phyloP scores from a whole-genome alignment of 92 coral and sea anemone species.

The Actinostola sp. region DNA sequence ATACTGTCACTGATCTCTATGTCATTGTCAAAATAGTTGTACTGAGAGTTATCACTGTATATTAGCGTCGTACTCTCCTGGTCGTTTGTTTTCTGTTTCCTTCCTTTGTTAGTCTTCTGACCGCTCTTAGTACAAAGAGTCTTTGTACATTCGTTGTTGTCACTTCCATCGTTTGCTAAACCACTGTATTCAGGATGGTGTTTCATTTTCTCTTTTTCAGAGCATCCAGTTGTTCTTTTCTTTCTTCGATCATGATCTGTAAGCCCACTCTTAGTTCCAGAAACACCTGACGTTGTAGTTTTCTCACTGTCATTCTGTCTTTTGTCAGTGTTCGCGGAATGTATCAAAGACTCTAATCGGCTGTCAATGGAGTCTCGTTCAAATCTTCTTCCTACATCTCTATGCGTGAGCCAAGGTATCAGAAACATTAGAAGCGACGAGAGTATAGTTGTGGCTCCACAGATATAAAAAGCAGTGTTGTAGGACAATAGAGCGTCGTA shows the following conservation, averaged over 20 bases:
- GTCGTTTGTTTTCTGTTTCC: no score
- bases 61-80: no score
- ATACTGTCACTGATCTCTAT: slow-evolving; percentile 1
- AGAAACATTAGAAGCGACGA: slow-evolving; percentile 79
- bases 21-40: background rate
- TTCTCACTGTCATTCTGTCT: background rate
- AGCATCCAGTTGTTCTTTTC: background rate
- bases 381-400: slow-evolving; percentile 44
- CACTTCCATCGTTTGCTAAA: no score
- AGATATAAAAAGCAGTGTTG: slow-evolving; percentile 87
- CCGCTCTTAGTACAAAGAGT: no score
- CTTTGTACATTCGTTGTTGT: no score
- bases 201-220: background rate
- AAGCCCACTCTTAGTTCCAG: background rate
- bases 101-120: no score
- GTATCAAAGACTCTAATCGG: slow-evolving; percentile 56
- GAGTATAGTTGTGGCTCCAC: slow-evolving; percentile 75
- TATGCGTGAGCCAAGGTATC: slow-evolving; percentile 79
- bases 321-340: no score
- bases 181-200: no score
- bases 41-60: background rate
- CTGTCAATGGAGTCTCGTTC: slow-evolving; percentile 68
- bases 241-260: background rate
- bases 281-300: background rate
- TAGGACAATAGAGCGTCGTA: slow-evolving; percentile 84